Conservation (phyloP, 2,113 vertebrate species). For the Paramisgurnus dabryanus region DNA sequence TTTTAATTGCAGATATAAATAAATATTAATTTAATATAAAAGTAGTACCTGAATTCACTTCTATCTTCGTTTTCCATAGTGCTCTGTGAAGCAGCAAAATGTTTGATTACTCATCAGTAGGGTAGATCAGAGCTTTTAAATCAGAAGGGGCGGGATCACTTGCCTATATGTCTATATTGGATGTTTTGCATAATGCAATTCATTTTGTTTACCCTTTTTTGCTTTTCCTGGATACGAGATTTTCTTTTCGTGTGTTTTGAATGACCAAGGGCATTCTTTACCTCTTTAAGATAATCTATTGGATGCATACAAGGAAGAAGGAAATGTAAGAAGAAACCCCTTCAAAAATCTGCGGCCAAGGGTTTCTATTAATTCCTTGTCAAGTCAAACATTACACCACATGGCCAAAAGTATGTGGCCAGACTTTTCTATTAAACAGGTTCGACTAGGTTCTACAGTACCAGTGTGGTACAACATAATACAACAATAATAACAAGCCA, state of each 20-base stretch:
- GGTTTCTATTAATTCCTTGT: not conserved
- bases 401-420: no score
- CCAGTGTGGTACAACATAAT: no score
- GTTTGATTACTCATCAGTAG: not conserved
- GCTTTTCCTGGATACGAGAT: no score
- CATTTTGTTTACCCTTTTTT: no score
- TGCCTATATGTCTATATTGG: not conserved
- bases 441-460: no score
- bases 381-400: not conserved
- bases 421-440: no score
- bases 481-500: no score
- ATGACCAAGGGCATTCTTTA: no score
- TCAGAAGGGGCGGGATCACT: not conserved
- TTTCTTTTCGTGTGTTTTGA: no score
- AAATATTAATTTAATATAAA: no score
- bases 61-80: conserved; percentile 13
- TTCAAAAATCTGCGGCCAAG: not conserved
- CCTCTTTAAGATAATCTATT: no score
- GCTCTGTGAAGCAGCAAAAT: not conserved
- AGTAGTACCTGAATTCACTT: conserved; percentile 31
- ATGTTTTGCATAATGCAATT: no score
- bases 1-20: not conserved
- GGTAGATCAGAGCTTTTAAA: not conserved
- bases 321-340: conserved; percentile 1
- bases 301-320: conserved; percentile 27